Evolutionary conservation across 2,888 invertebrate species (phyloP), one percentile per base, ranked within the genome.

Genomic region (Drosophila fulvimacula): DNA sequence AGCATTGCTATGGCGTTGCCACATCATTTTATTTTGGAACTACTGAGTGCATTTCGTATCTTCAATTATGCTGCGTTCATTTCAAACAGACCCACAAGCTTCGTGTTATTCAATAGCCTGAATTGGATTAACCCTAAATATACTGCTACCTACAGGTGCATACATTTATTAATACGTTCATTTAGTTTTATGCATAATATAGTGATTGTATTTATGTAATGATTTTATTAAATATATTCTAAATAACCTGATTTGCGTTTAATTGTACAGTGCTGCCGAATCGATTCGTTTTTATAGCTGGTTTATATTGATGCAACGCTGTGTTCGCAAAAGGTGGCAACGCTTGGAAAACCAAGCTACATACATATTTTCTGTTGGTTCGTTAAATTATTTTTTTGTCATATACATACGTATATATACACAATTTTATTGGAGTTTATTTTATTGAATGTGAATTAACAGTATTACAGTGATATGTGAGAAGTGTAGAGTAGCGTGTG

Each of bases 351-450:
- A 11, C 21, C 56, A 61, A 73, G 56, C 64, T 44, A 59, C 51
- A 72, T 68, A 68, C 58, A 44, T 42, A 49, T 65, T 68, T 65
- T 56, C 63, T 24, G 27, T 55, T 56, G 39, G 64, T 49, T 44
- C 13, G 41, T 72, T 51, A 58, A 52, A 59, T 55, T 58, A 34
- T 41, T 38, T 39, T 41, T 41, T 21, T 41, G 15, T 4, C 34
- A 10, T 30, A 30, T 49, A 32, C 19, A 4, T 27, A n/a, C 15
- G 13, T 17, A 38, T 17, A 38, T 17, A 36, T 13, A 30, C n/a
- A 10, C 2, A 17, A 27, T 36, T 58, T 49, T 36, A 42, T 17
- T 38, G 10, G 21, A 53, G 56, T 57, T 32, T 63, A 21, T 27
- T 68, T 64, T 30, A 24, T 32, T 39, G 42, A 21, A 19, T 30